Conservation (phyloP, 35 echinoderm and acorn worm species). For the Stichopus chloronotus region DNA sequence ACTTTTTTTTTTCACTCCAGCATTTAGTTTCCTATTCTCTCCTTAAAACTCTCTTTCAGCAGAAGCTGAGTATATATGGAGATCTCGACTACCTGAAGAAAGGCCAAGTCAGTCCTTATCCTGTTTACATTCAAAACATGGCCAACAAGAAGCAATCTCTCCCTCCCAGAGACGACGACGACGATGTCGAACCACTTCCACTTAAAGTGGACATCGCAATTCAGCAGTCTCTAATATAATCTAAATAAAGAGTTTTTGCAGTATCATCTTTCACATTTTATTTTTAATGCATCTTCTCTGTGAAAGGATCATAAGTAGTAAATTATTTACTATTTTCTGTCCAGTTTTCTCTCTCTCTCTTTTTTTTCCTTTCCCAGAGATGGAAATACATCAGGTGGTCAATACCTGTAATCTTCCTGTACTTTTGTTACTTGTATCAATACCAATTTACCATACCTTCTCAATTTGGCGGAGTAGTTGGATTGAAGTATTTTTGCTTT, state of each 20-base stretch:
- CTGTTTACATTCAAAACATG: constrained; percentile 74
- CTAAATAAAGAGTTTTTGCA: not conserved
- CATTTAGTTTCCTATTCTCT: too few relatives aligned
- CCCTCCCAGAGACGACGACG: constrained; percentile 53
- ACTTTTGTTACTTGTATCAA: too few relatives aligned
- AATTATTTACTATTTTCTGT: not conserved
- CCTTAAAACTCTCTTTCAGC: constrained; percentile 8
- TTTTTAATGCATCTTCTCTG: not conserved
- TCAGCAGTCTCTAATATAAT: constrained; percentile 77
- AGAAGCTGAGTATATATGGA: constrained; percentile 93
- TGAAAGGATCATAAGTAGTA: not conserved
- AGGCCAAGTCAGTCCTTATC: constrained; percentile 56
- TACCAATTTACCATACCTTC: too few relatives aligned
- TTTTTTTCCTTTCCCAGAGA: too few relatives aligned
- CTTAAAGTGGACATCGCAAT: constrained; percentile 73
- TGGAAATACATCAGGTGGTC: too few relatives aligned
- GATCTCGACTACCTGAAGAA: constrained; percentile 89
- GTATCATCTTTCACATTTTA: not conserved
- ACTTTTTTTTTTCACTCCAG: too few relatives aligned
- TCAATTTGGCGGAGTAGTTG: too few relatives aligned
- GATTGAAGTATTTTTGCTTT: too few relatives aligned
- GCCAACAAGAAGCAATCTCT: constrained; percentile 49
- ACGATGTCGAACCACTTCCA: constrained; percentile 79
- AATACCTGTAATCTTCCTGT: too few relatives aligned
- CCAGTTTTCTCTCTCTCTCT: not conserved